phyloP scores from a whole-genome alignment of 1,140 invertebrate genomes.

The Temnothorax longispinosus region DNA sequence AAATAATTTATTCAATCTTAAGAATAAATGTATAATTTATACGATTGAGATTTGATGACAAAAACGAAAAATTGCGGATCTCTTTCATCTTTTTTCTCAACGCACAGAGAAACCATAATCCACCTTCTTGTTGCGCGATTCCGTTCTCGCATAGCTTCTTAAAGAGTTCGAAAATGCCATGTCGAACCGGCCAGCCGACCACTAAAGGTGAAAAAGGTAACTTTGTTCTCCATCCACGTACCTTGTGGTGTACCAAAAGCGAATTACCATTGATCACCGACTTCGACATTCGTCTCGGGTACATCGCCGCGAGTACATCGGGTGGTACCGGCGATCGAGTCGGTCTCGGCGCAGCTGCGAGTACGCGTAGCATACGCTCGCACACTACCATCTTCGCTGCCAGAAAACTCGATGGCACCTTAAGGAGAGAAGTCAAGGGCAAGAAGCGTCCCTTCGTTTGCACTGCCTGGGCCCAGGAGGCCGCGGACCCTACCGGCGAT shows the following conservation, averaged over 20 bases:
- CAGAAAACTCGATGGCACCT: slow-evolving; percentile 75
- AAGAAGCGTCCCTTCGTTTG: slow-evolving; percentile 74
- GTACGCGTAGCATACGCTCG: slow-evolving; percentile 13
- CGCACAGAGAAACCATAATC: neutral
- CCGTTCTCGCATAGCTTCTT: neutral
- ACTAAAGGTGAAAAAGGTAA: slow-evolving; percentile 55
- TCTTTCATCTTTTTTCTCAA: neutral
- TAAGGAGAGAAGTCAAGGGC: slow-evolving; percentile 76
- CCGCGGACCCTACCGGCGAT: neutral
- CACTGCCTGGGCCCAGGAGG: slow-evolving; percentile 62
- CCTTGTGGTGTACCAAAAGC: slow-evolving; percentile 18
- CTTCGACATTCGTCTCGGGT: neutral
- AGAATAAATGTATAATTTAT: neutral
- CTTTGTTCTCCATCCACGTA: slow-evolving; percentile 50
- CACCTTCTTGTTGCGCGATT: neutral
- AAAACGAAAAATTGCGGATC: neutral
- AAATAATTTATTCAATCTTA: slow-evolving; percentile 1
- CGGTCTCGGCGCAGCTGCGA: slow-evolving; percentile 50
- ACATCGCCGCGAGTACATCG: neutral
- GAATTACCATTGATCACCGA: slow-evolving; percentile 42
- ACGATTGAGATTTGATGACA: neutral
- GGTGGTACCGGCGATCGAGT: slow-evolving; percentile 54
- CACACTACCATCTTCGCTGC: slow-evolving; percentile 61
- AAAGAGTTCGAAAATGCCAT: neutral
- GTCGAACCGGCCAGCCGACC: neutral